Percentiles rank a stretch among this genome's conserved stretches.
Conservation (phyloP, 2,888 invertebrate genomes). For the Bombylius major region DNA sequence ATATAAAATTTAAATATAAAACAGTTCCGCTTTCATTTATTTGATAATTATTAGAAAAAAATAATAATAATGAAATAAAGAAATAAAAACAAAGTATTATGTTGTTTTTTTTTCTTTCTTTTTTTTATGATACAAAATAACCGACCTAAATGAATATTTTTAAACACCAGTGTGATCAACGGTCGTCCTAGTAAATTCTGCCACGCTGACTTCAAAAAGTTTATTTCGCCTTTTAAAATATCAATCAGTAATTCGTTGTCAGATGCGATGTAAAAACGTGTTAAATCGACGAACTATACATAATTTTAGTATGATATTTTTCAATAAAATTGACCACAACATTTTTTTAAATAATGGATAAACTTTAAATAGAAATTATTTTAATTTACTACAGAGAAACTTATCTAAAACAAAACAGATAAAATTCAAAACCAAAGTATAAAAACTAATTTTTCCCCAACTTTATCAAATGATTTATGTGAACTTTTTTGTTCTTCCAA, state of each 20-base stretch:
- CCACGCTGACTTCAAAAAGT: slow-evolving; percentile 98
- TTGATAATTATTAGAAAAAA: not conserved
- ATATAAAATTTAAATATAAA: too few relatives aligned
- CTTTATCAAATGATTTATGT: too few relatives aligned
- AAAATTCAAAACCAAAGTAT: too few relatives aligned
- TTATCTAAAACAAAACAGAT: too few relatives aligned
- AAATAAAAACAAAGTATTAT: slow-evolving; percentile 5
- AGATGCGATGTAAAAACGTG: slow-evolving; percentile 95
- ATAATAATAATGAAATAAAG: slow-evolving; percentile 4
- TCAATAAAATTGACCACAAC: too few relatives aligned
- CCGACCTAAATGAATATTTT: slow-evolving; percentile 78
- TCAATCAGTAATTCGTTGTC: slow-evolving; percentile 97
- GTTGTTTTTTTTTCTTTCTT: not conserved
- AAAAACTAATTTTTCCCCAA: too few relatives aligned
- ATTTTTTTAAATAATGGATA: not conserved
- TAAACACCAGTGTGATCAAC: slow-evolving; percentile 79
- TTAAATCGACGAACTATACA: slow-evolving; percentile 89
- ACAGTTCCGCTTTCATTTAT: not conserved
- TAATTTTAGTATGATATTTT: not conserved
- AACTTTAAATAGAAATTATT: too few relatives aligned
- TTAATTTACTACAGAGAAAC: too few relatives aligned
- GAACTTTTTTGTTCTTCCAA: too few relatives aligned
- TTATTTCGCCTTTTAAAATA: slow-evolving; percentile 92
- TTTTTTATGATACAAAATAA: slow-evolving; percentile 12
- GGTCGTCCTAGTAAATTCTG: slow-evolving; percentile 95